Percentiles rank a stretch among this genome's conserved stretches.
Conservation (phyloP, 2,888 invertebrate genomes). For the Pseudococcus viburni region DNA sequence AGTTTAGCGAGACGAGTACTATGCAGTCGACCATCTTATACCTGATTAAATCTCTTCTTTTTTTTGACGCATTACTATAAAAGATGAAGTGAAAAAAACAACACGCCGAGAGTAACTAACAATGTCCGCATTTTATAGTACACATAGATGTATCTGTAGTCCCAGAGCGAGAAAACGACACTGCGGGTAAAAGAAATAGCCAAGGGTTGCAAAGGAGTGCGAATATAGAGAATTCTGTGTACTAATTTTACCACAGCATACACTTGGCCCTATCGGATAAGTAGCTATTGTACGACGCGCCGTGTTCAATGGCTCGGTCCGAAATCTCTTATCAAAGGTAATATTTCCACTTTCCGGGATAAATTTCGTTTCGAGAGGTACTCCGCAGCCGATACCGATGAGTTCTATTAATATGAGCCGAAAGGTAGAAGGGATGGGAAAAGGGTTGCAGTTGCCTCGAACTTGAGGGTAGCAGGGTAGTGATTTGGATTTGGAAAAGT, state of each 20-base stretch:
- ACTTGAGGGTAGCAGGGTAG: too few relatives aligned
- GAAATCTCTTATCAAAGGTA: constrained; percentile 45
- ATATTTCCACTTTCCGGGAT: constrained; percentile 40
- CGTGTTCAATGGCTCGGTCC: constrained; percentile 13
- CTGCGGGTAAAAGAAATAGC: constrained; percentile 15
- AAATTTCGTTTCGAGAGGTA: constrained; percentile 37
- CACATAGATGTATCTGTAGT: not conserved
- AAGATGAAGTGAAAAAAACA: not conserved
- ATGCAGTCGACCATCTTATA: not conserved
- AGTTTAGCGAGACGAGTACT: not conserved
- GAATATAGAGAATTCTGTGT: too few relatives aligned
- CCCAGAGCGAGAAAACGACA: not conserved
- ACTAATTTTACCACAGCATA: not conserved
- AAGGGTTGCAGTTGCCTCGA: too few relatives aligned
- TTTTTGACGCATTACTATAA: constrained; percentile 29
- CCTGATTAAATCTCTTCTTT: constrained; percentile 29
- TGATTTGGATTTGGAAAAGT: too few relatives aligned
- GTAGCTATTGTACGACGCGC: not conserved
- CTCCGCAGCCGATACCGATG: not conserved
- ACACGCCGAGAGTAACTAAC: not conserved
- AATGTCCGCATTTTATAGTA: constrained; percentile 16
- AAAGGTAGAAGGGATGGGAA: not conserved
- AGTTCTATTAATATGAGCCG: not conserved
- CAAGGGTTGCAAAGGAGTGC: not conserved
- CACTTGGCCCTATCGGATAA: not conserved